These are phyloP conservation scores for Phataginus tetradactyla DNA, from an alignment of 2,797 vertebrate genomes.

Conservation along the genomic window DNA sequence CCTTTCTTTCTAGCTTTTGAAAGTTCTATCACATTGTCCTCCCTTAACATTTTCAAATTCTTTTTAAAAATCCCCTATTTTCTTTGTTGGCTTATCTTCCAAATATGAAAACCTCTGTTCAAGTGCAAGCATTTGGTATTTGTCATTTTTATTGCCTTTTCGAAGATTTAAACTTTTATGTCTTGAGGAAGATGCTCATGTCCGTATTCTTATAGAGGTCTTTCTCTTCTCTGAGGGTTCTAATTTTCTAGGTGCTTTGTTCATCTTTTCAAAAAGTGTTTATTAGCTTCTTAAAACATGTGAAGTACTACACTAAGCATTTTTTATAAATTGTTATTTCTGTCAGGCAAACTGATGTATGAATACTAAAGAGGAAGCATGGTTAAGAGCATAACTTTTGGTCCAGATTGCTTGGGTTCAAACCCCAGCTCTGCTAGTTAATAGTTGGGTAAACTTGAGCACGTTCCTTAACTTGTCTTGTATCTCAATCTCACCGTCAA, in stretches of 20 bases:
- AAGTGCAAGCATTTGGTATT: background rate
- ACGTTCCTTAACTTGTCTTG: background rate
- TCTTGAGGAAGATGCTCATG: background rate
- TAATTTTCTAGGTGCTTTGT: slow-evolving; percentile 20
- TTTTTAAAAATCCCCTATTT: background rate
- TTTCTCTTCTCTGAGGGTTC: background rate
- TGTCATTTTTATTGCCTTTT: background rate
- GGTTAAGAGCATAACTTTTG: background rate
- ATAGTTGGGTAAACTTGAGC: background rate
- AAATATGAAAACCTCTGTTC: slow-evolving; percentile 20
- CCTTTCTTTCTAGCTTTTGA: slow-evolving; percentile 46
- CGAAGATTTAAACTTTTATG: background rate
- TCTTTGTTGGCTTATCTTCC: slow-evolving; percentile 1
- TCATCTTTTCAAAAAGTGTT: background rate
- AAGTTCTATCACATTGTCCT: background rate
- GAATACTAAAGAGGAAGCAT: background rate
- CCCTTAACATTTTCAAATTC: background rate
- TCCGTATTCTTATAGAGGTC: background rate
- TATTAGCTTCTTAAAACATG: slow-evolving; percentile 27
- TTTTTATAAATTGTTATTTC: slow-evolving; percentile 44
- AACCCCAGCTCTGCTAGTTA: background rate
- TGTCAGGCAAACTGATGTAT: background rate
- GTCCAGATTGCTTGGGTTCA: background rate
- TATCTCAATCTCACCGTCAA: background rate
- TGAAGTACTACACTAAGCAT: background rate